A percentile compares a stretch with the other conserved stretches of the same genome.
phyloP scores from a whole-genome alignment of 2,888 invertebrate species.

The Spisula solida region DNA sequence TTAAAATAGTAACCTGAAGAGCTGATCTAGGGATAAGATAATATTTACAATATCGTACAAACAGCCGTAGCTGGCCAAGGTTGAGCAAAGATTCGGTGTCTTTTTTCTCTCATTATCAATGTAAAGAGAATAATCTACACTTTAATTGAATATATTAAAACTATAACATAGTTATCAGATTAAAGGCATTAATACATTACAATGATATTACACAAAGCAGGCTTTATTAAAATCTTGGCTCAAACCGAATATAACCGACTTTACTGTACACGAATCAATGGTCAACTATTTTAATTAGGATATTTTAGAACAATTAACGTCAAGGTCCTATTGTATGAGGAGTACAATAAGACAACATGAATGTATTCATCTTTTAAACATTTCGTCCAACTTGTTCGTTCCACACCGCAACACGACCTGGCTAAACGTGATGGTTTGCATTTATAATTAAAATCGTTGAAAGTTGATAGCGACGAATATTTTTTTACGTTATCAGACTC shows the following conservation, averaged over 20 bases:
- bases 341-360: background rate
- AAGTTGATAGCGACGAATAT: background rate
- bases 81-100: constrained; percentile 47
- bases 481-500: background rate
- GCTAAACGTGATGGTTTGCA: background rate
- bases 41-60: constrained; percentile 16
- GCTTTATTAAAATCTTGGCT: constrained; percentile 26
- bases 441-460: background rate
- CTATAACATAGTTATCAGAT: constrained; percentile 24
- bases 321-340: background rate
- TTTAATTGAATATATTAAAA: constrained; percentile 26
- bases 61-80: background rate
- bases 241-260: background rate
- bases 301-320: background rate
- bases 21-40: constrained; percentile 20
- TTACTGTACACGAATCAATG: background rate
- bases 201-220: constrained; percentile 10
- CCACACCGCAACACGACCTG: background rate
- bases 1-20: background rate
- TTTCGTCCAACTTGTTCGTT: background rate
- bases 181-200: constrained; percentile 15
- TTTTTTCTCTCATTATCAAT: background rate
- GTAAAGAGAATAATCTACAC: constrained; percentile 21
- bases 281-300: constrained; percentile 3
- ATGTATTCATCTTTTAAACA: background rate